Base-by-base conservation (phyloP, 2,888 invertebrate species). In the Phalangium opilio region DNA sequence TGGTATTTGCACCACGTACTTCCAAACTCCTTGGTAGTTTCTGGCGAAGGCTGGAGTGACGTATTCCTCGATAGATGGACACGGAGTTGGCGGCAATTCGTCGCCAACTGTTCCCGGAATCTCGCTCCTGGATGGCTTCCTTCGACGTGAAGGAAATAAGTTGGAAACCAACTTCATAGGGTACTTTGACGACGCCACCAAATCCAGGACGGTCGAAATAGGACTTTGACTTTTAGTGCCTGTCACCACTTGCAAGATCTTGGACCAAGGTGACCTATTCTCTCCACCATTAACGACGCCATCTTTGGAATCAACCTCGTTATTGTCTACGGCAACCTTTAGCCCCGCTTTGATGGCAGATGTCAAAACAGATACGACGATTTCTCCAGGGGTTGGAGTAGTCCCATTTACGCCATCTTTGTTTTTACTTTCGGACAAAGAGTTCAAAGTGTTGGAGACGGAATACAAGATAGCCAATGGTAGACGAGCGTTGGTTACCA, bases 1-100 rank as follows among this genome's bases (percentile, higher is more conserved):
- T 0, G 89, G 90, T 50, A 90, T 90, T 68, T 90, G 89, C 11
- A 90, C 89, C 0, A 90, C 87, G 64, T 90, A 90, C 58, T 89
- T 75, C 90, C 90, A 90, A 53, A 87, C 80, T 1, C 89, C 89
- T 67, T 58, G 73, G 64, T 85, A 83, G 67, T 84, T 84, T 60
- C 83, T 77, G 10, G 84, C 84, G 66, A 83, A 84, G 45, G 84
- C 83, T 0, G 84, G 84, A 0, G 89, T 87, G 1, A 87, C 85
- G 65, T 89, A 90, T 69, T 89, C 87, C 19, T 87, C 86, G 63
- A 86, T 83, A 7, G 87, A 86, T 0, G 89, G 87, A 57, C 89
- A 89, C 1, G 89, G 89, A 0, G 89, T 89, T 0, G 86, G 85
- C 2, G 87, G 87, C 10, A 53, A 44, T 10, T 54, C 51, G 5